Evolutionary conservation across 2,797 vertebrate species (phyloP).

Genomic region (Tenualosa thibaudeaui): DNA sequence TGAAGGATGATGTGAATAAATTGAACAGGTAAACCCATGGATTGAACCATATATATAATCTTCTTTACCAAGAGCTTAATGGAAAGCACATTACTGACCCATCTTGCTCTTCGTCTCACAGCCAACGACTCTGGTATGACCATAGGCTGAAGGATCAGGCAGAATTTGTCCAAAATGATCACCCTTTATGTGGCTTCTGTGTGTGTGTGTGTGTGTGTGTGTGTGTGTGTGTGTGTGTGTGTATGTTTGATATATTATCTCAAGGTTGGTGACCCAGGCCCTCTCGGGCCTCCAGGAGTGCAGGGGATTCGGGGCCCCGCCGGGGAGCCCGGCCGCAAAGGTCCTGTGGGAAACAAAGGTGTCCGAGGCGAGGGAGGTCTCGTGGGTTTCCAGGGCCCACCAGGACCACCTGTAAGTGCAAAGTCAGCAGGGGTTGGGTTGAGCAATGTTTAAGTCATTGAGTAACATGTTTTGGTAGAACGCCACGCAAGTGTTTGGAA

Average conservation of each 20-base stretch:
- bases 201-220: neutral
- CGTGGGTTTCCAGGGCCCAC: constrained; percentile 73
- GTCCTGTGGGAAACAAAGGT: constrained; percentile 70
- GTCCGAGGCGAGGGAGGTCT: constrained; percentile 69
- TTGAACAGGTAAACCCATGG: neutral
- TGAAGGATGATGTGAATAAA: neutral
- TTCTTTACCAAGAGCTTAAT: neutral
- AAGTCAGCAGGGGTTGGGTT: neutral
- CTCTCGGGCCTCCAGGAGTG: constrained; percentile 67
- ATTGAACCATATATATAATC: neutral
- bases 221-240: neutral
- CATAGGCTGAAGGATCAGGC: too few species aligned
- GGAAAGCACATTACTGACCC: neutral
- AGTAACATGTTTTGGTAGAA: constrained; percentile 25
- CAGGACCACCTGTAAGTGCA: constrained; percentile 72
- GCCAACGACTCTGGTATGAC: too few species aligned
- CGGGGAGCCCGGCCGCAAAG: constrained; percentile 69
- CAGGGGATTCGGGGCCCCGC: constrained; percentile 71
- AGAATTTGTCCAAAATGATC: too few species aligned
- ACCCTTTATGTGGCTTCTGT: neutral
- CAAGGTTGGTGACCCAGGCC: constrained; percentile 72
- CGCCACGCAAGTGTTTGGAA: constrained; percentile 26
- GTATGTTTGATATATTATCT: constrained; percentile 17
- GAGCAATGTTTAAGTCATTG: constrained; percentile 32
- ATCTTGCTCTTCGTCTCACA: neutral